Conservation (phyloP, 2,113 vertebrate species). For the Sinocyclocheilus maitianheensis region DNA sequence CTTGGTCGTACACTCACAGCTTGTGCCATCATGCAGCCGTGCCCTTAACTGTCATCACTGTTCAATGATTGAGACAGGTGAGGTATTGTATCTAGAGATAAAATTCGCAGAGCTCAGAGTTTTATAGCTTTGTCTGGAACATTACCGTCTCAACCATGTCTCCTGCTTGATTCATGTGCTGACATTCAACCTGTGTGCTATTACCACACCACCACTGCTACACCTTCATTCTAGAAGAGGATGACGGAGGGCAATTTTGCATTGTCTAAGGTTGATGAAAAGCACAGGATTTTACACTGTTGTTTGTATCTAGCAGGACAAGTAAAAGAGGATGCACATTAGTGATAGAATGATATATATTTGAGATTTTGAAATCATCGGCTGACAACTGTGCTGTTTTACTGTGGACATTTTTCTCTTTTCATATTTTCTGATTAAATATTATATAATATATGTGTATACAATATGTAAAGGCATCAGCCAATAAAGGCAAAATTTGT, state of each 20-base stretch:
- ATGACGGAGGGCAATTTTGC: background rate
- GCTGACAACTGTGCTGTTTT: background rate
- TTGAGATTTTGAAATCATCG: background rate
- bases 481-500: background rate
- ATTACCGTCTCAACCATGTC: constrained; percentile 50
- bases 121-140: constrained; percentile 59
- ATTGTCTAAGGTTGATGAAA: background rate
- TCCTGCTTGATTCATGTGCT: constrained; percentile 36
- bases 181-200: constrained; percentile 26
- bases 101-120: constrained; percentile 50
- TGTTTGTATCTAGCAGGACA: background rate
- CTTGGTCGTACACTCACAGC: constrained; percentile 55
- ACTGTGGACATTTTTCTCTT: background rate
- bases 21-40: constrained; percentile 54
- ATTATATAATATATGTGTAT: too few relatives aligned
- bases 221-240: background rate
- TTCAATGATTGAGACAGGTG: constrained; percentile 70
- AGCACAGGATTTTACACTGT: background rate
- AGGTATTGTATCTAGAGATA: constrained; percentile 68
- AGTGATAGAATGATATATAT: background rate
- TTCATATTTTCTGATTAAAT: too few relatives aligned
- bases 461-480: too few relatives aligned
- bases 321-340: background rate
- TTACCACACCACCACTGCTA: background rate
- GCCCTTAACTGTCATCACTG: constrained; percentile 69